Evolutionary conservation across 2,888 invertebrate genomes (phyloP).

Genomic region (Apodemia zela): DNA sequence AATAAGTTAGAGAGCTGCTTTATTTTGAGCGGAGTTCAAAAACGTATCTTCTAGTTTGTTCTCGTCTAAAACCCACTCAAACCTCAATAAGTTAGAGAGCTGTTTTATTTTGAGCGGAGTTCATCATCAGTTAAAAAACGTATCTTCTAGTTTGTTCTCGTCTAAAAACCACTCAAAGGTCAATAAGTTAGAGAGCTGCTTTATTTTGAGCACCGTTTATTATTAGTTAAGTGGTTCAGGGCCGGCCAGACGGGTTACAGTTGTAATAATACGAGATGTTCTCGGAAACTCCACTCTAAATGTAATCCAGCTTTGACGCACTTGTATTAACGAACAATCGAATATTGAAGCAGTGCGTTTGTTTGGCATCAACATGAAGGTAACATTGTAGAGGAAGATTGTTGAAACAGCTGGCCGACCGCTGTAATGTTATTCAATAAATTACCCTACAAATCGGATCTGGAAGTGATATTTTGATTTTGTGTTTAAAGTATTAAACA

Average conservation of each 20-base stretch:
- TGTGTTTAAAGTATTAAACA: not conserved
- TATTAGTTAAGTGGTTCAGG: slow-evolving; percentile 68
- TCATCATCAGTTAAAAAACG: slow-evolving; percentile 45
- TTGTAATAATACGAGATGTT: slow-evolving; percentile 44
- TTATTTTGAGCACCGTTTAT: slow-evolving; percentile 39
- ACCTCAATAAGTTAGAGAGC: slow-evolving; percentile 40
- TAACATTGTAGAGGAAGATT: not conserved
- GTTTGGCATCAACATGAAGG: not conserved
- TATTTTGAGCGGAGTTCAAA: slow-evolving; percentile 37
- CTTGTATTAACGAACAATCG: slow-evolving; percentile 6
- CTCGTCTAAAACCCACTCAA: slow-evolving; percentile 22
- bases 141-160: not conserved
- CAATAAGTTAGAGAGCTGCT: slow-evolving; percentile 37
- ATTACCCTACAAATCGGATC: not conserved
- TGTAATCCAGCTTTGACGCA: slow-evolving; percentile 15
- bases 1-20: slow-evolving; percentile 36
- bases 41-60: too few species aligned
- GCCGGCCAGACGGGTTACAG: slow-evolving; percentile 44
- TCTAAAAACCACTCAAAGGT: slow-evolving; percentile 31
- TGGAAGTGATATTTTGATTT: not conserved
- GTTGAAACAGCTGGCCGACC: not conserved
- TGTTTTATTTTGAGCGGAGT: slow-evolving; percentile 35
- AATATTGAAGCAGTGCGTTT: slow-evolving; percentile 1
- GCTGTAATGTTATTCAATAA: not conserved
- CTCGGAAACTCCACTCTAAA: slow-evolving; percentile 44